A percentile compares a stretch with the other conserved stretches of the same genome.
phyloP scores from a whole-genome alignment of 2,888 invertebrate species.

The Argyresthia albistria region DNA sequence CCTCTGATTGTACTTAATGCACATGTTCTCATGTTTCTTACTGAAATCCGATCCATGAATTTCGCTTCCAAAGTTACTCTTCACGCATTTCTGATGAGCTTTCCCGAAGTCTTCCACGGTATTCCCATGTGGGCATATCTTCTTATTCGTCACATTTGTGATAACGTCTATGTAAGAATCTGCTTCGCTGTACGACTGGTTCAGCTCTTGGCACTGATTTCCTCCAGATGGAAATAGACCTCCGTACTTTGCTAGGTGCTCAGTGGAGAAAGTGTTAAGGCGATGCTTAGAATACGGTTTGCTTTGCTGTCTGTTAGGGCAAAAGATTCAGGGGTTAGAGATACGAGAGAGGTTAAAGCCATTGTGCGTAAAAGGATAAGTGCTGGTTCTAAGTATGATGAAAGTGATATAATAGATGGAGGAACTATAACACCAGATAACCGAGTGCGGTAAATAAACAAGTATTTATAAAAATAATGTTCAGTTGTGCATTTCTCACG shows the following conservation, averaged over 20 bases:
- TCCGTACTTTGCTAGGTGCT: conserved; percentile 64
- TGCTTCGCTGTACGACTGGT: conserved; percentile 61
- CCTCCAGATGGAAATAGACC: conserved; percentile 62
- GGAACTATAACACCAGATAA: no score
- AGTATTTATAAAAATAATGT: no score
- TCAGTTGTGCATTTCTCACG: no score
- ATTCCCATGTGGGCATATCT: conserved; percentile 59
- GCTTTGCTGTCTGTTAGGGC: conserved; percentile 63
- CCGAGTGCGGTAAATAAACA: no score
- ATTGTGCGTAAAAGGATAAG: neutral
- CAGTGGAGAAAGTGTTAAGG: conserved; percentile 66
- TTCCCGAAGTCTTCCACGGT: conserved; percentile 64
- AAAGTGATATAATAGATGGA: no score
- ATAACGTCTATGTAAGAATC: conserved; percentile 64
- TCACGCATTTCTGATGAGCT: conserved; percentile 64
- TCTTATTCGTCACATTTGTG: conserved; percentile 38
- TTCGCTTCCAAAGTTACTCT: conserved; percentile 38
- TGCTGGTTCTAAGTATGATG: neutral
- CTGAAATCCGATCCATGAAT: conserved; percentile 32
- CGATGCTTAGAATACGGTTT: conserved; percentile 70
- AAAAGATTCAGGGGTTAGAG: conserved; percentile 12
- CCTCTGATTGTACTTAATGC: conserved; percentile 66
- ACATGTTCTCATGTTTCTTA: conserved; percentile 64
- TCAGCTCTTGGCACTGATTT: conserved; percentile 61
- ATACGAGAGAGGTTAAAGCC: neutral